phyloP scores from a whole-genome alignment of 2,888 invertebrate species.

The Pseudanteris insignis region DNA sequence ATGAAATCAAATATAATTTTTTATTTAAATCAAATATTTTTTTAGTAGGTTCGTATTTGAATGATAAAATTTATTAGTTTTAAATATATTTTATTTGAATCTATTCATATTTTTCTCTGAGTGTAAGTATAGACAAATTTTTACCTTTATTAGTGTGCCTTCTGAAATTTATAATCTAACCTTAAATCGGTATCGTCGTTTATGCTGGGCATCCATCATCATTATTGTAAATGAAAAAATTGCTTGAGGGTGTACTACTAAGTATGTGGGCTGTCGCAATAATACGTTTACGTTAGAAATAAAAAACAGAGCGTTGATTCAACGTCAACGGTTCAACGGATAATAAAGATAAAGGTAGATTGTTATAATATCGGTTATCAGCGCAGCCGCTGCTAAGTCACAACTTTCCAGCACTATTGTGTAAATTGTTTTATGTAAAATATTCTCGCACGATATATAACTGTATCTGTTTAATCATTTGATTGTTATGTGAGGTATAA shows the following conservation, averaged over 20 bases:
- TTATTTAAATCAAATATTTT: too few relatives aligned
- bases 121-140: too few relatives aligned
- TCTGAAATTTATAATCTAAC: slow-evolving; percentile 66
- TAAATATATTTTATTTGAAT: too few relatives aligned
- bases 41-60: too few relatives aligned
- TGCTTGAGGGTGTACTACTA: slow-evolving; percentile 40
- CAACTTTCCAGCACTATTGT: slow-evolving; percentile 59
- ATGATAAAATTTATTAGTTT: too few relatives aligned
- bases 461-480: slow-evolving; percentile 64
- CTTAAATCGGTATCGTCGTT: slow-evolving; percentile 62
- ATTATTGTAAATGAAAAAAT: slow-evolving; percentile 52
- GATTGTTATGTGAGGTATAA: slow-evolving; percentile 66
- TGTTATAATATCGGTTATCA: slow-evolving; percentile 50
- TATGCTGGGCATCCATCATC: slow-evolving; percentile 64
- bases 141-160: slow-evolving; percentile 67
- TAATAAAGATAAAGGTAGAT: slow-evolving; percentile 59
- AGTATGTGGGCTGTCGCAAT: slow-evolving; percentile 29
- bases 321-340: slow-evolving; percentile 61
- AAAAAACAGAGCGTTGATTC: slow-evolving; percentile 55
- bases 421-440: slow-evolving; percentile 63
- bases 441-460: slow-evolving; percentile 65
- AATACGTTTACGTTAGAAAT: slow-evolving; percentile 35
- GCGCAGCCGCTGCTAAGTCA: slow-evolving; percentile 49
- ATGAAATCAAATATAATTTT: too few relatives aligned
- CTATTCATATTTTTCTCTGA: too few relatives aligned